Evolutionary conservation across 2,888 invertebrate species (phyloP), one percentile per base, ranked within the genome.

Genomic region (Drosophila basisetae): DNA sequence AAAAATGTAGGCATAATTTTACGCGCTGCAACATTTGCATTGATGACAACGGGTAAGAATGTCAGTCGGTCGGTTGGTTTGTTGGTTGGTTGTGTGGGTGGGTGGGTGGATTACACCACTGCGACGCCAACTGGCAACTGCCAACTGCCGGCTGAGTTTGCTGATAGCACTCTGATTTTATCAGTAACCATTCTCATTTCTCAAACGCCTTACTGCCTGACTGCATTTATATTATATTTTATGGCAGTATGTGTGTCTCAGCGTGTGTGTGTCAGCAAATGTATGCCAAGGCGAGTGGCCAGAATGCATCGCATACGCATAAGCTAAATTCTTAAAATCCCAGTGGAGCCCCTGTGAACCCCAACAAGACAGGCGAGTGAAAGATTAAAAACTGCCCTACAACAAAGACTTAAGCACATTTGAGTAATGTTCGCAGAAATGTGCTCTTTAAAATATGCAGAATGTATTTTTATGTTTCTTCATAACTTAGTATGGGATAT

Each of bases 101-200:
- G 35, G 5, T 43, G 35, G 33, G 43, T 22, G 56, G 47, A 43
- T 37, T 66, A 66, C 63, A 66, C 59, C 71, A 82, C 65, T 89
- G 84, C 82, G 73, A 82, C 68, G 66, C 69, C 73, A 80, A 80
- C 70, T 71, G 82, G 67, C 72, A 81, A 77, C 74, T 78, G 79
- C 73, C 73, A 79, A 64, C 76, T 78, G 76, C 68, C 71, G 50
- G 69, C 82, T 83, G 70, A 76, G 69, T 82, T 67, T 70, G 77
- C 84, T 89, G 90, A 90, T 85, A 90, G 81, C 83, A 66, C 72
- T 79, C 73, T 73, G 87, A 90, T 86, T 89, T 86, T 86, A 86
- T 86, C 86, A 90, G 84, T 87, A 89, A 90, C 89, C 88, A 85
- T 85, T 90, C 90, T 86, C 83, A 90, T 90, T 85, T 85, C 78